phyloP scores from a whole-genome alignment of 2,888 invertebrate genomes.

The Chrysodeixis includens region DNA sequence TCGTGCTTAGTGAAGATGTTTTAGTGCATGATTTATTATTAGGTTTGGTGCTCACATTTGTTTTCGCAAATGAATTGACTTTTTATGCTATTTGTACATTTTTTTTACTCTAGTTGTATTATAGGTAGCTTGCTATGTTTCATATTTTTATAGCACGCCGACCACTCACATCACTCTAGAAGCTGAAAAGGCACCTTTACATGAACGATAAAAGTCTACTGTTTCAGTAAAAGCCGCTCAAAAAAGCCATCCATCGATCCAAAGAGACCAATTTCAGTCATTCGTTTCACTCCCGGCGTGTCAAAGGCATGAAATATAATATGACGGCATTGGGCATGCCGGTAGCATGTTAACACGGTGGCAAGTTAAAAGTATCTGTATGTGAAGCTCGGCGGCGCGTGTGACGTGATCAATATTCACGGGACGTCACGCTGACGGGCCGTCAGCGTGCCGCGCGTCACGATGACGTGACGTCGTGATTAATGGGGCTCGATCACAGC shows the following conservation, averaged over 20 bases:
- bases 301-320: slow-evolving; percentile 35
- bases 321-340: slow-evolving; percentile 42
- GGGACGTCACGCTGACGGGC: slow-evolving; percentile 45
- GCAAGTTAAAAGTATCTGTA: slow-evolving; percentile 59
- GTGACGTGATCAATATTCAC: slow-evolving; percentile 60
- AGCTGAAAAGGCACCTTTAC: background rate
- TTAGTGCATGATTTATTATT: no score
- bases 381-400: slow-evolving; percentile 48
- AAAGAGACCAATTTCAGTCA: background rate
- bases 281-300: slow-evolving; percentile 15
- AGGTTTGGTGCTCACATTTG: no score
- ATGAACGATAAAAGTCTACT: background rate
- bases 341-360: slow-evolving; percentile 44
- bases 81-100: no score
- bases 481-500: slow-evolving; percentile 51
- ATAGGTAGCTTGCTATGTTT: no score
- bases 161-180: background rate
- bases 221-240: background rate
- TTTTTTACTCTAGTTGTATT: no score
- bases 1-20: background rate
- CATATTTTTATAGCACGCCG: no score
- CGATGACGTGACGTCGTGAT: slow-evolving; percentile 57
- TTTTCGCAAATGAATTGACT: no score
- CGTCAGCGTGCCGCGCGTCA: slow-evolving; percentile 49
- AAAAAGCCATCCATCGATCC: slow-evolving; percentile 6